Base-by-base conservation (phyloP, 2,797 vertebrate genomes). In the Catamblyrhynchus diadema region DNA sequence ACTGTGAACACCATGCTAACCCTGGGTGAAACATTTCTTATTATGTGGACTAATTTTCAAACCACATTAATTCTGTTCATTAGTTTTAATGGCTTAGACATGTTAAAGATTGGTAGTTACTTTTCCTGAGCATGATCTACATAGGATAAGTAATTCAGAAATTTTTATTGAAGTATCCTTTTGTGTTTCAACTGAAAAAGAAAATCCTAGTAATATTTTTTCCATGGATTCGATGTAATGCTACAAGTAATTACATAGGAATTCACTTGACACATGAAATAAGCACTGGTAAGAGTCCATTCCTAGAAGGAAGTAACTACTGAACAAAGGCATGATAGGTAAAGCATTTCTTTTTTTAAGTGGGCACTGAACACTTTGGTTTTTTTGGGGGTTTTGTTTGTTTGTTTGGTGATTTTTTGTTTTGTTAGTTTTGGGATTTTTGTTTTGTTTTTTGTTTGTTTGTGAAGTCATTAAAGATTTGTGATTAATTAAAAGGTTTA, bases 131-230 rank as follows among this genome's bases (percentile, higher is more conserved):
- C n/a, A n/a, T 79, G 54, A 90, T 17, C 67, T 75, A 60, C 71
- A 78, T 51, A 16, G 80, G 44, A 62, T 73, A 32, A 51, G 21
- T 77, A 86, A 66, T 50, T 86, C 50, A 67, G 24, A 12, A 78
- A 81, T 77, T 62, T 96, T 87, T 83, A 77, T 67, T 94, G 81
- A 90, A 95, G 48, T 33, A 74, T 23, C 37, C 27, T 80, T 93
- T 96, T 83, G 50, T 56, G 69, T 90, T 80, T 69, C 64, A 93
- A 81, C 69, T 81, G 75, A 56, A 86, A 93, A 88, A 72, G 24
- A 90, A 95, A 90, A 86, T 33, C 33, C 54, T 90, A 54, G 12
- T 62, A 70, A 47, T 9, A 64, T 84, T 77, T 81, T 83, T 94
- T 51, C 53, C 72, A n/a, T 54, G 22, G 53, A 20, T 82, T 96